Evolutionary conservation across 64 coral and sea anemone species (phyloP).

Genomic region (Montipora sp.): DNA sequence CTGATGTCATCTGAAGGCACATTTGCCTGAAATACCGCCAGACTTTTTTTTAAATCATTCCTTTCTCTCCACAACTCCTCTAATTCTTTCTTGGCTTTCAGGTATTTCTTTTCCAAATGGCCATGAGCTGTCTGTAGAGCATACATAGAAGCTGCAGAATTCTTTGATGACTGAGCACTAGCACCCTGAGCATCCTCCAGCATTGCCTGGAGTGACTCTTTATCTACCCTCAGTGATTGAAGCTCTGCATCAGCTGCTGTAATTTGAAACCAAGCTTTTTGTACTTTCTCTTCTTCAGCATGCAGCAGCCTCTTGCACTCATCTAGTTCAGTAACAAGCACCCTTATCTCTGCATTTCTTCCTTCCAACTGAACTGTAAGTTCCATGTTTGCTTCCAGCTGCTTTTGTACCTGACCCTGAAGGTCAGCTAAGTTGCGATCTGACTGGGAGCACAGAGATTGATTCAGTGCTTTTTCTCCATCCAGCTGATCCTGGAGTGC

Average conservation of each 20-base stretch:
- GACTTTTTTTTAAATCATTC: conserved; percentile 83
- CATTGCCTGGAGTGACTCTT: conserved; percentile 67
- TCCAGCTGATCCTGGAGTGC: conserved; percentile 85
- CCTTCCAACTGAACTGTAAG: conserved; percentile 57
- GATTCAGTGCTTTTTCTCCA: conserved; percentile 87
- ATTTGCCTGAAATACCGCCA: conserved; percentile 70
- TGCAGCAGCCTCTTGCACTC: conserved; percentile 54
- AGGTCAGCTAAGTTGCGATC: conserved; percentile 79
- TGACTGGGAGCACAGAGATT: conserved; percentile 90
- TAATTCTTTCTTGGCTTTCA: conserved; percentile 78
- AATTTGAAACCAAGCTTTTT: conserved; percentile 48
- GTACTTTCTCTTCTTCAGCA: conserved; percentile 38
- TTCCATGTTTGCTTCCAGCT: conserved; percentile 71
- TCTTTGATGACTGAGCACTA: conserved; percentile 59
- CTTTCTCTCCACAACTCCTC: conserved; percentile 90
- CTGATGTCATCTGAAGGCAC: conserved; percentile 81
- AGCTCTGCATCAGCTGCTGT: conserved; percentile 63
- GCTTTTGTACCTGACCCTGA: conserved; percentile 74
- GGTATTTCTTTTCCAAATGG: conserved; percentile 93
- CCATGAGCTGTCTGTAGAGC: conserved; percentile 90
- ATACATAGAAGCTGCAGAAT: conserved; percentile 94
- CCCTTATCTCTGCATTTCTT: conserved; percentile 72
- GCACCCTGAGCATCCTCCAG: conserved; percentile 75
- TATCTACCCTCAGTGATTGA: conserved; percentile 51
- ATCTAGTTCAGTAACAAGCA: conserved; percentile 55